These are phyloP conservation scores for Semaprochilodus insignis DNA, from an alignment of 2,797 vertebrate species.

Conservation along the genomic window DNA sequence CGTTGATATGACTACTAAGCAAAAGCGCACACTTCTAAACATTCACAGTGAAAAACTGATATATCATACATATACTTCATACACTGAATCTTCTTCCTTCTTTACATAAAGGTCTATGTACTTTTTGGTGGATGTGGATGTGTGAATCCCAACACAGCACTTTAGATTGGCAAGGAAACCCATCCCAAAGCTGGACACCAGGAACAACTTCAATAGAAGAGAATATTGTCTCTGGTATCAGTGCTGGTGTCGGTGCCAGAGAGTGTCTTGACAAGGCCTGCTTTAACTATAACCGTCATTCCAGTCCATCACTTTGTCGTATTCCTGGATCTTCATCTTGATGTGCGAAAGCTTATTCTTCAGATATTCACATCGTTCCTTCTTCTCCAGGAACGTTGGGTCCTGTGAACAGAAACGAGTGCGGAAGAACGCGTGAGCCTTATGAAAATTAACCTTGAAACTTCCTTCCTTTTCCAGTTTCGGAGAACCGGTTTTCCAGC, in stretches of 20 bases:
- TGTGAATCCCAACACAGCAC: neutral
- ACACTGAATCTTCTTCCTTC: no score
- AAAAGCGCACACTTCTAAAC: neutral
- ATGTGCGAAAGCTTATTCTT: constrained; percentile 97
- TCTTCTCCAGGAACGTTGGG: constrained; percentile 92
- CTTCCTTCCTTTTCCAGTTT: neutral
- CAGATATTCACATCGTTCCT: constrained; percentile 94
- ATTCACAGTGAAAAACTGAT: neutral
- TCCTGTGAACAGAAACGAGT: constrained; percentile 77
- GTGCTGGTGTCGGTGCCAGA: neutral
- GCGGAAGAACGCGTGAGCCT: neutral
- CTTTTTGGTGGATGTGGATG: neutral
- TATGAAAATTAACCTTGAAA: neutral
- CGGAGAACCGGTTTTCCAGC: neutral
- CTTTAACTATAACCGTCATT: constrained; percentile 70
- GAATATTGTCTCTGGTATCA: no score
- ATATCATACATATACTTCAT: neutral
- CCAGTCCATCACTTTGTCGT: constrained; percentile 86
- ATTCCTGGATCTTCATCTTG: constrained; percentile 94
- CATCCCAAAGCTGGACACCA: neutral
- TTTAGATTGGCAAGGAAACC: neutral
- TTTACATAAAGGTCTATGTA: neutral
- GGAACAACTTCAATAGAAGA: neutral
- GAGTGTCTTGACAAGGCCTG: neutral
- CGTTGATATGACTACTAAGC: neutral